Conservation (phyloP, 2,113 vertebrate species). For the Cyanoramphus novaezelandiae region DNA sequence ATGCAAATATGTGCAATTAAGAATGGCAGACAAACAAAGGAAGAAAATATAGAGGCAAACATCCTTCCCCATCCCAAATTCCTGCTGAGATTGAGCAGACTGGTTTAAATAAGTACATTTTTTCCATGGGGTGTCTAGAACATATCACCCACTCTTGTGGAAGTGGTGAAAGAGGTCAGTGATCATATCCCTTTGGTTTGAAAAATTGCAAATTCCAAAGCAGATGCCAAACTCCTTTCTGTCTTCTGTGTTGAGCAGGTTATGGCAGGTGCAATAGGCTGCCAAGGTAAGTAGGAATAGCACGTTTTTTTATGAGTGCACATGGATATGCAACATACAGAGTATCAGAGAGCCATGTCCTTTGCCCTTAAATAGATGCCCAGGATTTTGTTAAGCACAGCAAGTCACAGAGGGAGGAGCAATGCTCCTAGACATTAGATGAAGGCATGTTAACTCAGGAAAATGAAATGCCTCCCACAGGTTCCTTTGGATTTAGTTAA, state of each 20-base stretch:
- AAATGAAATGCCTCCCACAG: constrained; percentile 2
- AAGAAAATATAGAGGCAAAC: not conserved
- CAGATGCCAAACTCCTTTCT: not conserved
- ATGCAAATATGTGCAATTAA: constrained; percentile 42
- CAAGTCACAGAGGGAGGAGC: not conserved
- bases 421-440: not conserved
- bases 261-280: not conserved
- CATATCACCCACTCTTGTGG: not conserved
- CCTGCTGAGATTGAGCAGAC: not conserved
- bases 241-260: not conserved
- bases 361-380: not conserved
- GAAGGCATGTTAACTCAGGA: not conserved
- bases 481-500: constrained; percentile 6
- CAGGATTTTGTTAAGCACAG: not conserved
- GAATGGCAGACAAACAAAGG: constrained; percentile 30
- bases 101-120: not conserved
- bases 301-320: not conserved
- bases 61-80: not conserved
- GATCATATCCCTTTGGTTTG: not conserved
- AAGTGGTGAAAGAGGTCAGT: not conserved
- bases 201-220: not conserved
- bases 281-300: not conserved
- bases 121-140: not conserved
- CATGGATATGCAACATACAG: not conserved
- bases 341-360: not conserved